Percentiles rank a stretch among this genome's conserved stretches.
Evolutionary conservation across 1,140 invertebrate species (phyloP).

Genomic region (Neodiprion pinetum): DNA sequence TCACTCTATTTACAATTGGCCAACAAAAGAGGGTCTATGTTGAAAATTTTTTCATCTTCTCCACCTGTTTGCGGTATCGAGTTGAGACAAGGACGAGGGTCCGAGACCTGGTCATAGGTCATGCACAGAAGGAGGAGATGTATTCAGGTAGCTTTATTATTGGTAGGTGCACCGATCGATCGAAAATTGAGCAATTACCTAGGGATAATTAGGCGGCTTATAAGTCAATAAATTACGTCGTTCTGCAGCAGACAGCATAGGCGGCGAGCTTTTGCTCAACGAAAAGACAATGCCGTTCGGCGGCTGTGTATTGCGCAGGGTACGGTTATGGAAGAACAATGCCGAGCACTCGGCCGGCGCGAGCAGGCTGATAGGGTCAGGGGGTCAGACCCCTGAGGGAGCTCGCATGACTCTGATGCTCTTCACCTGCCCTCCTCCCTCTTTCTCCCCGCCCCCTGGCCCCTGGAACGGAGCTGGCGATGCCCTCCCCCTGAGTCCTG

Average conservation of each 20-base stretch:
- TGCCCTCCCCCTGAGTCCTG: conserved; percentile 3
- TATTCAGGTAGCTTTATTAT: conserved; percentile 29
- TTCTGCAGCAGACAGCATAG: conserved; percentile 24
- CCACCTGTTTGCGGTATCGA: neutral
- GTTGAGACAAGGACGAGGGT: neutral
- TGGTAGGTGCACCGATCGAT: conserved; percentile 28
- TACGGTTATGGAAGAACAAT: conserved; percentile 7
- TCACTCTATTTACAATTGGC: too few species aligned
- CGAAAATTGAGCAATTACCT: conserved; percentile 51
- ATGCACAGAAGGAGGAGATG: neutral
- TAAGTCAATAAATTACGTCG: conserved; percentile 42
- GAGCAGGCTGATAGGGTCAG: conserved; percentile 52
- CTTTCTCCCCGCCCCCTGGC: conserved; percentile 17
- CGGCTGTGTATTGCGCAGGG: neutral
- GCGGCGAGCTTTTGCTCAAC: conserved; percentile 17
- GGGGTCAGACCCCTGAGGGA: conserved; percentile 55
- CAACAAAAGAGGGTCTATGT: too few species aligned
- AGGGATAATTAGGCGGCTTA: conserved; percentile 49
- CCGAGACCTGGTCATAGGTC: neutral
- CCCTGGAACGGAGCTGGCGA: too few species aligned
- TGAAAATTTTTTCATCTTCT: too few species aligned
- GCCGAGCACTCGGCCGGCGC: conserved; percentile 33
- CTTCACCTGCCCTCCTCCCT: conserved; percentile 33
- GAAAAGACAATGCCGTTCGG: conserved; percentile 43
- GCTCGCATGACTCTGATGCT: conserved; percentile 51